A percentile compares a stretch with the other conserved stretches of the same genome.
These are phyloP conservation scores for zebrafish (Danio rerio) DNA, from an alignment of 2,113 vertebrate genomes.

Conservation along the genomic window GRCz12tu NC_133176.1:28765501-28766000, in stretches of 20 bases:
- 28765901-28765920: conserved; percentile 57
- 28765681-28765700: conserved; percentile 61
- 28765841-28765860: conserved; percentile 78
- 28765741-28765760: conserved; percentile 73
- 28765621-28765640: conserved; percentile 51
- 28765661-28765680: conserved; percentile 59
- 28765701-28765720: conserved; percentile 65
- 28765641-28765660: conserved; percentile 40
- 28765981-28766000: conserved; percentile 73
- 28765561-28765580: conserved; percentile 26
- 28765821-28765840: conserved; percentile 81
- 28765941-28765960: conserved; percentile 60
- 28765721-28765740: conserved; percentile 73
- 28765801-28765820: conserved; percentile 78
- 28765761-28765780: conserved; percentile 65
- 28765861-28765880: conserved; percentile 75
- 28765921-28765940: conserved; percentile 56
- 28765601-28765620: conserved; percentile 41
- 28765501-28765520: conserved; percentile 2
- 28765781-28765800: conserved; percentile 76
- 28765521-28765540: conserved; percentile 34
- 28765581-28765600: conserved; percentile 36
- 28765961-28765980: conserved; percentile 69
- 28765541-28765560: conserved; percentile 4
- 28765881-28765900: conserved; percentile 51